Evolutionary conservation across 2,113 vertebrate species (phyloP).

Genomic region (Lota lota): DNA sequence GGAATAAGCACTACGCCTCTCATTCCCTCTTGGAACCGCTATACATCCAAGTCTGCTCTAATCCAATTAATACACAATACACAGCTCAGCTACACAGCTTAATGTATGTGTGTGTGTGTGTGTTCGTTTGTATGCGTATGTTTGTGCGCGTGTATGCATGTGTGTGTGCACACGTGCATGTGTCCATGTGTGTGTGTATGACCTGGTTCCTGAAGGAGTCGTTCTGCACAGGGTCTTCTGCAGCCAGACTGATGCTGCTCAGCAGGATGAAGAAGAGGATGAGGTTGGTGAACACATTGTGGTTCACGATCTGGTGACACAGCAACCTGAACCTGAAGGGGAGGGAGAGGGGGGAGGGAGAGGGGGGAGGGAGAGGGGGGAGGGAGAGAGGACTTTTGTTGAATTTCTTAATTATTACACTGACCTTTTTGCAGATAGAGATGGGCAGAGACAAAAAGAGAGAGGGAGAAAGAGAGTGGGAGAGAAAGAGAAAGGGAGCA

Average conservation of each 20-base stretch:
- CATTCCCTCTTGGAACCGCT: constrained; percentile 10
- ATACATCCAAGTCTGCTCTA: constrained; percentile 34
- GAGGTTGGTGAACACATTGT: constrained; percentile 99
- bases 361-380: not conserved
- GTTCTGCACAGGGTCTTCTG: constrained; percentile 92
- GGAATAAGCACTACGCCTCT: constrained; percentile 17
- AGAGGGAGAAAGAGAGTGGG: not conserved
- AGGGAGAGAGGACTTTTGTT: not conserved
- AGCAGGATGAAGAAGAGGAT: constrained; percentile 99
- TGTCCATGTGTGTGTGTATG: not conserved
- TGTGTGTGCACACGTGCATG: not conserved
- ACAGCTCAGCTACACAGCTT: constrained; percentile 1
- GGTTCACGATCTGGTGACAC: constrained; percentile 96
- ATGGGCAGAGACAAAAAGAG: not conserved
- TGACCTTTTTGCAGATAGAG: too few species aligned
- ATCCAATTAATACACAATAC: constrained; percentile 36
- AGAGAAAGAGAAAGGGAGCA: not conserved
- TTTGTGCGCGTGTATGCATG: not conserved
- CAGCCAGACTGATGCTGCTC: constrained; percentile 96
- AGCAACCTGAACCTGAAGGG: constrained; percentile 87
- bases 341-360: constrained; percentile 3
- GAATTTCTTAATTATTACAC: too few species aligned
- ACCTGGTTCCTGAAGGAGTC: constrained; percentile 94
- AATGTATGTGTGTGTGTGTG: not conserved
- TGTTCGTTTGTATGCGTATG: not conserved